Evolutionary conservation across 2,797 vertebrate genomes (phyloP).

Genomic region (Microhierax caerulescens): DNA sequence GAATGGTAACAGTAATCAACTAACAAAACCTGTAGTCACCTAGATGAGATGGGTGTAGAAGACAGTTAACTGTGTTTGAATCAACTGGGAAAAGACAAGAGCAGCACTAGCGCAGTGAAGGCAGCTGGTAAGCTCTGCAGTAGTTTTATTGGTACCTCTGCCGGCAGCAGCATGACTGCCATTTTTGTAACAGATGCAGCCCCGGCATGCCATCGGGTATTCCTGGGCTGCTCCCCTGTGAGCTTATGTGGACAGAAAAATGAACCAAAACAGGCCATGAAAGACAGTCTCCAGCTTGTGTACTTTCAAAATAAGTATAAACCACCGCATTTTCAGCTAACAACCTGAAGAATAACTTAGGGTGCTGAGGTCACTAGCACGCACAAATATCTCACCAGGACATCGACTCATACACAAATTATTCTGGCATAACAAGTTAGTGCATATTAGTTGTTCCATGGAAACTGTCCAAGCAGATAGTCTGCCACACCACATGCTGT

Average conservation of each 20-base stretch:
- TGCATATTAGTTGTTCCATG: not conserved
- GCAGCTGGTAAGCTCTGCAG: not conserved
- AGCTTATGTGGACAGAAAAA: not conserved
- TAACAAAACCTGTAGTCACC: not conserved
- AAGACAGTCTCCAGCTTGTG: not conserved
- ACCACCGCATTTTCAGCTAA: not conserved
- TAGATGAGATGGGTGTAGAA: not conserved
- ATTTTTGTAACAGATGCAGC: not conserved
- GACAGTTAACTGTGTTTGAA: not conserved
- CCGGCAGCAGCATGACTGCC: not conserved
- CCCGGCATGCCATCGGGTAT: not conserved
- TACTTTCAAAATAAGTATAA: not conserved
- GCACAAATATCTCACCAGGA: not conserved
- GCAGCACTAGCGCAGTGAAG: not conserved
- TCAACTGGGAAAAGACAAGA: not conserved
- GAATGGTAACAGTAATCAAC: not conserved
- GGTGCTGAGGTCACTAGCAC: not conserved
- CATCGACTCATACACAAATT: not conserved
- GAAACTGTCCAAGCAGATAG: not conserved
- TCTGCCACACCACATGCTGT: not conserved
- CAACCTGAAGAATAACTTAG: not conserved
- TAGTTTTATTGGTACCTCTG: not conserved
- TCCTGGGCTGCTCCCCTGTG: not conserved
- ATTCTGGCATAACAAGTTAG: not conserved
- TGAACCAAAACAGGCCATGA: not conserved